A percentile compares a stretch with the other conserved stretches of the same genome.
Conservation (phyloP, 1,140 invertebrate species). For the Zaprionus davidi region DNA sequence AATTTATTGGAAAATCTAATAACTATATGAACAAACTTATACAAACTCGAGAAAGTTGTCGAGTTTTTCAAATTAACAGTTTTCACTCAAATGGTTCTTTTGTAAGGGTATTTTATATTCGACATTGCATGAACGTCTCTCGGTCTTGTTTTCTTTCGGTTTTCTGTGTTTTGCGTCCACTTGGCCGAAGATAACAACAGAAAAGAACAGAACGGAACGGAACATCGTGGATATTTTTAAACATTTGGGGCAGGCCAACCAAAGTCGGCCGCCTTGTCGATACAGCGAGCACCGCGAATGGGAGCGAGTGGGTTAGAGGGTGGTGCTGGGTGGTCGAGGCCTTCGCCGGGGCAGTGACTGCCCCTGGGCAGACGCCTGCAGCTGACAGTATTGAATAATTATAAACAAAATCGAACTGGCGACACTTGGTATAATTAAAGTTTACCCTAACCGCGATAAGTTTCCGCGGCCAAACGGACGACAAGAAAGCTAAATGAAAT, state of each 20-base stretch:
- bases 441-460: conserved; percentile 36
- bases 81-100: background rate
- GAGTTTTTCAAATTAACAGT: background rate
- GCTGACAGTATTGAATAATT: conserved; percentile 75
- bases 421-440: conserved; percentile 63
- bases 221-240: conserved; percentile 66
- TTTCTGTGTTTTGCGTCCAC: conserved; percentile 52
- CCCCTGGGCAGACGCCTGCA: conserved; percentile 34
- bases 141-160: conserved; percentile 21
- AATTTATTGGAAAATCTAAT: too few relatives aligned
- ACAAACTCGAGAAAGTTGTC: background rate
- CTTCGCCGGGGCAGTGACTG: conserved; percentile 7
- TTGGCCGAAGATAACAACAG: conserved; percentile 64
- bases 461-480: background rate
- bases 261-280: conserved; percentile 68
- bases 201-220: conserved; percentile 54
- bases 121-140: background rate
- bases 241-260: conserved; percentile 76
- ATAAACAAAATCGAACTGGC: conserved; percentile 70
- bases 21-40: too few relatives aligned
- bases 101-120: conserved; percentile 10
- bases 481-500: conserved; percentile 3
- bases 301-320: background rate
- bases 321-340: background rate
- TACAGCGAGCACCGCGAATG: conserved; percentile 36